These are phyloP conservation scores for Odocoileus hemionus DNA, from an alignment of 2,113 vertebrate species.

Conservation along the genomic window DNA sequence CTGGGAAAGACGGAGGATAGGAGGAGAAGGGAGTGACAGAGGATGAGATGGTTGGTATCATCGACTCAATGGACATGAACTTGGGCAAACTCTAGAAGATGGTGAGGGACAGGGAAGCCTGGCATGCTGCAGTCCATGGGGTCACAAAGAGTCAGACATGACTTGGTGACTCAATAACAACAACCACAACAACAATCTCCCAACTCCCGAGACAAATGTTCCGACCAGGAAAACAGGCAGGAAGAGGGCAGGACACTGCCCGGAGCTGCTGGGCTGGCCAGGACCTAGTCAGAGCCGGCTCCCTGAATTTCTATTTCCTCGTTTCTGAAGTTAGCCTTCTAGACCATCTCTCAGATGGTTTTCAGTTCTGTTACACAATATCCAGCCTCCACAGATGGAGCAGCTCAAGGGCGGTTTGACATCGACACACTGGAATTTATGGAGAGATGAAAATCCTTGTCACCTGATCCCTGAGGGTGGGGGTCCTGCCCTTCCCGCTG, in stretches of 20 bases:
- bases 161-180: neutral
- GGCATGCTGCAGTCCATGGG: neutral
- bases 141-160: neutral
- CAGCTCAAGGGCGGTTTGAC: accelerated
- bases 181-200: neutral
- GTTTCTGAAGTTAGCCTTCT: neutral
- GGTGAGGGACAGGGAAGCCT: neutral
- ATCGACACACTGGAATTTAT: accelerated
- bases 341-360: accelerated
- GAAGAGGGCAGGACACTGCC: neutral
- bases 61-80: neutral
- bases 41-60: neutral
- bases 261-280: neutral
- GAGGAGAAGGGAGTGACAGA: neutral
- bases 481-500: accelerated
- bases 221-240: neutral
- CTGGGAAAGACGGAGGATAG: neutral
- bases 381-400: neutral
- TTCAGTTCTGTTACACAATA: neutral
- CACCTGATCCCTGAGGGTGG: neutral
- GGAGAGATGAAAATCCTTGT: neutral
- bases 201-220: neutral
- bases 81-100: neutral
- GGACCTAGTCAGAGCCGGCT: too few species aligned
- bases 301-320: neutral